phyloP scores from a whole-genome alignment of 2,888 invertebrate species.

The Tupiocoris notatus region DNA sequence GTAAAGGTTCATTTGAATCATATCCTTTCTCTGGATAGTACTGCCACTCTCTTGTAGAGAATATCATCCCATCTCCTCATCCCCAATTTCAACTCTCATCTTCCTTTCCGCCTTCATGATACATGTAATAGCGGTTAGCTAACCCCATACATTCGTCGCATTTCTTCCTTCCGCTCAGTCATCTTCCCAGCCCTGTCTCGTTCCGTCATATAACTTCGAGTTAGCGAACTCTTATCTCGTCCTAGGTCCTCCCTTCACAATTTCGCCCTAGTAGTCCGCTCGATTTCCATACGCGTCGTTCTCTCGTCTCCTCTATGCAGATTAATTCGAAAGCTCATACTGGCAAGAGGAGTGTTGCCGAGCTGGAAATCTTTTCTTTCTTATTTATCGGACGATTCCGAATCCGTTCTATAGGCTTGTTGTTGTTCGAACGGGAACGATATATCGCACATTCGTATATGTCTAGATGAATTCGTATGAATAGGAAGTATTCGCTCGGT shows the following conservation, averaged over 20 bases:
- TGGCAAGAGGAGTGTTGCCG: background rate
- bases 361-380: background rate
- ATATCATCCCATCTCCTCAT: background rate
- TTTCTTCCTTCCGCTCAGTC: background rate
- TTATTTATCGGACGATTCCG: slow-evolving; percentile 39
- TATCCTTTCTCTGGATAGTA: slow-evolving; percentile 25
- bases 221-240: background rate
- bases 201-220: background rate
- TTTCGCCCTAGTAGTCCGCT: background rate
- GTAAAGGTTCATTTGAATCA: slow-evolving; percentile 44
- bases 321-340: slow-evolving; percentile 33
- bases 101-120: background rate
- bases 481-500: too few species aligned
- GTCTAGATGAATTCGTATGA: too few species aligned
- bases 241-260: background rate
- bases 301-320: slow-evolving; percentile 31
- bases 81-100: slow-evolving; percentile 1
- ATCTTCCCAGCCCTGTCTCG: background rate
- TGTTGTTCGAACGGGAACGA: slow-evolving; percentile 36
- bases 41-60: background rate
- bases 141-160: background rate
- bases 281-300: background rate
- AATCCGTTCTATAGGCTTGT: slow-evolving; percentile 38
- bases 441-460: slow-evolving; percentile 26
- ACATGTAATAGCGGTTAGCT: slow-evolving; percentile 20